Conservation (phyloP, 2,113 vertebrate species). For the Amazona guildingii region DNA sequence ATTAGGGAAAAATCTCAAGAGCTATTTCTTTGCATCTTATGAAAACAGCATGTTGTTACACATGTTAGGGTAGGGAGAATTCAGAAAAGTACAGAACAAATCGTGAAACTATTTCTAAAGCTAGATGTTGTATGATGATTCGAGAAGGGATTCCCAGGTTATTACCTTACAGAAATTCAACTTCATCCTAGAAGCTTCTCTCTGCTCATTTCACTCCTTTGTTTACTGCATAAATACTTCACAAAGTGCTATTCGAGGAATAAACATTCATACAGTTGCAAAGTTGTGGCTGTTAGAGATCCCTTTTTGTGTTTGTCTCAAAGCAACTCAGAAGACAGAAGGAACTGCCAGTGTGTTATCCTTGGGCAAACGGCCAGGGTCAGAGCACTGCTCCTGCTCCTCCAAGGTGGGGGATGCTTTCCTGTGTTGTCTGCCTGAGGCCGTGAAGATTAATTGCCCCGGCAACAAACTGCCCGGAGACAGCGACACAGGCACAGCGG, state of each 20-base stretch:
- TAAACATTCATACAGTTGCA: not conserved
- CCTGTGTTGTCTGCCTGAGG: not conserved
- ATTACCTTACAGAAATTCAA: not conserved
- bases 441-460: not conserved
- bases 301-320: not conserved
- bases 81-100: not conserved
- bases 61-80: not conserved
- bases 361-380: not conserved
- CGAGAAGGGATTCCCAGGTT: not conserved
- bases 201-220: not conserved
- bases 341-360: not conserved
- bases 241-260: not conserved
- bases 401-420: not conserved
- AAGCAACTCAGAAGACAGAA: not conserved
- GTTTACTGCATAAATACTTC: not conserved
- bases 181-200: not conserved
- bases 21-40: not conserved
- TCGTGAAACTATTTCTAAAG: not conserved
- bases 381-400: not conserved
- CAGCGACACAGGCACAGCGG: not conserved
- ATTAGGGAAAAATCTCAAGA: not conserved
- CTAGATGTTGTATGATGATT: not conserved
- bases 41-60: accelerated
- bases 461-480: not conserved
- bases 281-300: not conserved